Base-by-base conservation (phyloP, 2,888 invertebrate species). In the Sinotaia quadrata region DNA sequence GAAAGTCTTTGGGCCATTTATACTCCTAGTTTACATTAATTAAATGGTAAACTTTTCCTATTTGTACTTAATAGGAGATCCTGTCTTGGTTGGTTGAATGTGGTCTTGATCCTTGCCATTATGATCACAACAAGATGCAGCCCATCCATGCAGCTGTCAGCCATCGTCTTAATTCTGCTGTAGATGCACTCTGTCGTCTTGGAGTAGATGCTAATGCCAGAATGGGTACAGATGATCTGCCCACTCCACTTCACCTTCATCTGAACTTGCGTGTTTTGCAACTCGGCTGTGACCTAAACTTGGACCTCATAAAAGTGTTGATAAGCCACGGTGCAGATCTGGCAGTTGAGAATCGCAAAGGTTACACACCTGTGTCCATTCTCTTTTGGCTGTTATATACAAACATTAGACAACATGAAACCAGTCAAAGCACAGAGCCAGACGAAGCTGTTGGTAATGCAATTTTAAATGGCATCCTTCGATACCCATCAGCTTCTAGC, bases 271-370 rank as follows among this genome's bases (percentile, higher is more conserved):
- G 36, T 7, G 10, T 62, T 18, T 7, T 36, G n/a, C 51, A 51
- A 33, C 51, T 62, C 34, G 62, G 62, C 12, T n/a, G 27, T 18
- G 47, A 33, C 12, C 52, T 47, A 2, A 18, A 36, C 21, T 10
- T 27, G 8, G 62, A 62, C 10, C 15, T 52, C 15, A 34, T 62
- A 36, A n/a, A 51, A 7, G 18, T 29, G 27, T 47, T 62, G 27
- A 36, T 62, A 21, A 10, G 51, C 1, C 51, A 62, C 36, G 62
- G 62, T 5, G 62, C 62, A 21, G 62, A 62, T 37, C 51, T 62
- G 34, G 34, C 51, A 0, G 2, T 24, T 7, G 34, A 27, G 21
- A 62, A 62, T 36, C 27, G 31, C 15, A 8, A 21, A 21, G 47
- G 62, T 21, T 31, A 44, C 60, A 62, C 62, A 4, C 21, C 51